Base-by-base conservation (phyloP, 92 coral and sea anemone genomes). In the Phenganax marumi region DNA sequence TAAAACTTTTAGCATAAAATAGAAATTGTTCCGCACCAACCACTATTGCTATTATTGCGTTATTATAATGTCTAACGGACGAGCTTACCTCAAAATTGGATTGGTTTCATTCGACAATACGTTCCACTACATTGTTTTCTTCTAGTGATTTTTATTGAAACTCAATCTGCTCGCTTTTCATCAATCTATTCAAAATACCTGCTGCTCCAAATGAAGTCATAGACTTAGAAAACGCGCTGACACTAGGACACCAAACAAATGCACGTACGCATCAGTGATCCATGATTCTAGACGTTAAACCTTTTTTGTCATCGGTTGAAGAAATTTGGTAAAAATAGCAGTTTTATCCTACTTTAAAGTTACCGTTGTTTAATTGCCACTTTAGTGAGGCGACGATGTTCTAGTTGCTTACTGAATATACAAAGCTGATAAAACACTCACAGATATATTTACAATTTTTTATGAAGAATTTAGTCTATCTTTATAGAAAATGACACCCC, bases 401-500 rank as follows among this genome's bases (percentile, higher is more conserved):
- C 43, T 1, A 33, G 43, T 33, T 33, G 5, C 43, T 33, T 33
- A 33, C 43, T 33, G 43, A 14, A 58, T 58, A 18, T 58, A 16
- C 23, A 7, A 7, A 58, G 19, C 21, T 58, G 2, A 58, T 33
- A 33, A 2, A 33, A 33, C 43, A 33, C 43, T 33, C 43, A 33
- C 43, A 33, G 43, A 33, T 33, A 58, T 64, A 64, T 64, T 13
- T 64, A 64, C 70, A 64, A 64, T 64, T 64, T 64, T 64, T 22
- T 13, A 64, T 22, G 70, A 3, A 0, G 21, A 22, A 9, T 21
- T 22, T 57, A 13, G 39, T 75, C 25, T 25, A 51, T 21, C 46
- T 92, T 94, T 11, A 94, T 85, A 16, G 94, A 90, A 70, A 94
- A 94, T 23, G 98, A 94, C 76, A 91, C 88, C 3, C 98, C 98